phyloP scores from a whole-genome alignment of 53 echinoderm and acorn worm species.

The Actinopyga echinites region DNA sequence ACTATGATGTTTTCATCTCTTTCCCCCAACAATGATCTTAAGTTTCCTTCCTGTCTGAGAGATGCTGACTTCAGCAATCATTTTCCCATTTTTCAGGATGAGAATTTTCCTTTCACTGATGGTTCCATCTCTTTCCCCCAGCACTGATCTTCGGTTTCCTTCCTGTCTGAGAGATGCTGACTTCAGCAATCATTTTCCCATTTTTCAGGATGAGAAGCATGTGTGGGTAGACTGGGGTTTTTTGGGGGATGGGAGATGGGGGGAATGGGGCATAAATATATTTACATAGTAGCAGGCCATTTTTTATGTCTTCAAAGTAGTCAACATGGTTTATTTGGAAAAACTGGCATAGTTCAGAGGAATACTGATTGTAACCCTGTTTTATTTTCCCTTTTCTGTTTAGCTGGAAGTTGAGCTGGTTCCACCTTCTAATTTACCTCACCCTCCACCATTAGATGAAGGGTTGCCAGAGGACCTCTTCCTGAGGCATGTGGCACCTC shows the following conservation, averaged over 20 bases:
- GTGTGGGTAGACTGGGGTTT: no score
- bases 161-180: neutral
- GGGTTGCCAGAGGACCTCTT: constrained; percentile 78
- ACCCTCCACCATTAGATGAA: constrained; percentile 90
- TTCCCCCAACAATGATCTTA: neutral
- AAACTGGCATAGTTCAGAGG: no score
- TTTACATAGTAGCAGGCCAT: no score
- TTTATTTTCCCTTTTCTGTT: neutral
- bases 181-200: neutral
- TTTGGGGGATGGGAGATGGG: no score
- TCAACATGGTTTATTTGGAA: no score
- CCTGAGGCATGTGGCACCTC: constrained; percentile 77
- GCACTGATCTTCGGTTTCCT: neutral
- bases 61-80: neutral
- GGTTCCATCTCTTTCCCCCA: no score
- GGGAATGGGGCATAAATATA: no score
- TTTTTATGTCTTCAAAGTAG: no score
- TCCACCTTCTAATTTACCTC: constrained; percentile 73
- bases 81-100: neutral
- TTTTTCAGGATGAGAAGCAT: neutral
- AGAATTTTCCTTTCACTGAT: no score
- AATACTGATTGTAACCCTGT: neutral
- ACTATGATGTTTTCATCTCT: no score
- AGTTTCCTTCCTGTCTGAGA: neutral
- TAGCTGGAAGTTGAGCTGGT: constrained; percentile 82